Conservation (phyloP, 1,140 invertebrate species). For the Lepidotrigona ventralis region DNA sequence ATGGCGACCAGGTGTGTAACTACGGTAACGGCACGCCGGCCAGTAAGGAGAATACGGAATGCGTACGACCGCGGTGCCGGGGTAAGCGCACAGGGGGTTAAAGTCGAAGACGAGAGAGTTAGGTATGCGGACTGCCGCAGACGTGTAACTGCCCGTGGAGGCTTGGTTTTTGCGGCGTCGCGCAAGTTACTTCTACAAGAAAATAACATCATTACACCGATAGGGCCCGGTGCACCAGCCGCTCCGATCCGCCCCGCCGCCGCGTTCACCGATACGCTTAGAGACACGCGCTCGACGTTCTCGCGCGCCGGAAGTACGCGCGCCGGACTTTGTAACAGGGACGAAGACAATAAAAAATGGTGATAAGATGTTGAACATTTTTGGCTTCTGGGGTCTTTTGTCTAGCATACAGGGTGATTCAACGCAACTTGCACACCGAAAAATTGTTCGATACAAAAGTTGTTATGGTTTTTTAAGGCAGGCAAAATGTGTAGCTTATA, state of each 20-base stretch:
- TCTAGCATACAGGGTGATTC: too few species aligned
- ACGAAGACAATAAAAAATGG: background rate
- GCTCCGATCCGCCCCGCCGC: slow-evolving; percentile 6
- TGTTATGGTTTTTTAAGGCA: too few species aligned
- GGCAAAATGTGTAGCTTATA: too few species aligned
- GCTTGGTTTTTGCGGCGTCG: slow-evolving; percentile 58
- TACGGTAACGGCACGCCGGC: slow-evolving; percentile 62
- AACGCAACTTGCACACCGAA: too few species aligned
- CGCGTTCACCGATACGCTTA: background rate
- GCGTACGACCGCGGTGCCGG: slow-evolving; percentile 28
- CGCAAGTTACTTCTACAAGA: slow-evolving; percentile 69
- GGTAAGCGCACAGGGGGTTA: slow-evolving; percentile 52
- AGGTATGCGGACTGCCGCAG: slow-evolving; percentile 62
- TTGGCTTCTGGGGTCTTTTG: background rate
- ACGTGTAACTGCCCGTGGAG: slow-evolving; percentile 63
- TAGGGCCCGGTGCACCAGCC: slow-evolving; percentile 39
- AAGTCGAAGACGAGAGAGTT: slow-evolving; percentile 48
- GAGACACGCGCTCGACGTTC: slow-evolving; percentile 32
- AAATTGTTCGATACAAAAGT: too few species aligned
- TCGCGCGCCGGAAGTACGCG: slow-evolving; percentile 31
- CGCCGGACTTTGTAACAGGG: background rate
- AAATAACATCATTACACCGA: slow-evolving; percentile 75
- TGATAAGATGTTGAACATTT: background rate
- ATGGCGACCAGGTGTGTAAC: slow-evolving; percentile 63
- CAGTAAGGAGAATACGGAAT: slow-evolving; percentile 61